Conservation (phyloP, 2,888 invertebrate species). For the Syrista parreyssii region DNA sequence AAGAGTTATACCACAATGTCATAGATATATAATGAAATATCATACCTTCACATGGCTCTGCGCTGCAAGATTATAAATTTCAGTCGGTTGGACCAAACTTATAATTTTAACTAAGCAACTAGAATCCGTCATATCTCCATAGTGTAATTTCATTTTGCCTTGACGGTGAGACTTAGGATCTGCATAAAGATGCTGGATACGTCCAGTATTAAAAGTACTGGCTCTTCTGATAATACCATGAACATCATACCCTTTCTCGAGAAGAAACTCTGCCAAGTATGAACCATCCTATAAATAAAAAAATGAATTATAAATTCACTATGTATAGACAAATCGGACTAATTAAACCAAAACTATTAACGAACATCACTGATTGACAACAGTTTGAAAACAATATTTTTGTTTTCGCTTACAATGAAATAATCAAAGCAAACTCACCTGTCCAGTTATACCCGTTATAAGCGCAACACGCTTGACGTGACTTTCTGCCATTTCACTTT, state of each 20-base stretch:
- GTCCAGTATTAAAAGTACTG: conserved; percentile 95
- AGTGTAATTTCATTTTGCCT: conserved; percentile 92
- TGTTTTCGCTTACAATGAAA: not conserved
- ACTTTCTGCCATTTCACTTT: conserved; percentile 43
- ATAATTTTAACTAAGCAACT: conserved; percentile 93
- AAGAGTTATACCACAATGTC: conserved; percentile 1
- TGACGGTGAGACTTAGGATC: conserved; percentile 90
- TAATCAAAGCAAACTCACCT: conserved; percentile 73
- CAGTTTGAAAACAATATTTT: conserved; percentile 8
- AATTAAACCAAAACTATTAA: conserved; percentile 4
- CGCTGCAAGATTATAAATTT: conserved; percentile 98
- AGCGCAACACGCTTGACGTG: conserved; percentile 79
- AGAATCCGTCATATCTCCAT: conserved; percentile 98
- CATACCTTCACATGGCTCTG: conserved; percentile 97
- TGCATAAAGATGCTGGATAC: conserved; percentile 96
- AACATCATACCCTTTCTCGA: conserved; percentile 92
- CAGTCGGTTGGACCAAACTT: conserved; percentile 81
- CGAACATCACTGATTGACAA: not conserved
- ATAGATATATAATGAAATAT: not conserved
- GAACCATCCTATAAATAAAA: conserved; percentile 87
- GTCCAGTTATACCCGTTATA: conserved; percentile 97
- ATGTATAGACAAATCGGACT: conserved; percentile 12
- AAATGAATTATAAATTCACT: conserved; percentile 8
- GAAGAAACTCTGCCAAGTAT: conserved; percentile 92
- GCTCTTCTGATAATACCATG: conserved; percentile 96